phyloP scores from a whole-genome alignment of 2,888 invertebrate genomes.

The Zaprionus obscuricornis region DNA sequence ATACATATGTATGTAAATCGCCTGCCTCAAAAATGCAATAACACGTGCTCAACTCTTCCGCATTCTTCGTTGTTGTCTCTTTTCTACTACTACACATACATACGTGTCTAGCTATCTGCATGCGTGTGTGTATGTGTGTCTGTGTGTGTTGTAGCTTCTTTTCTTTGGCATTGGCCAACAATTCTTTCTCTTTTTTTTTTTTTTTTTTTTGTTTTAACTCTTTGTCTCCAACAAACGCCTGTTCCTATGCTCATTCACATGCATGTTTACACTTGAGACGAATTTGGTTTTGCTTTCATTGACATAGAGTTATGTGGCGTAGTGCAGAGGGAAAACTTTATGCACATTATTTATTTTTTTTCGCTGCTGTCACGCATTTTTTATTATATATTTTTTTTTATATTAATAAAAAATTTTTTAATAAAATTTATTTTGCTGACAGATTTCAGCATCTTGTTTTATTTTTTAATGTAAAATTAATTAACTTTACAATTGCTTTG shows the following conservation, averaged over 20 bases:
- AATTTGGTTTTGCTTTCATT: constrained; percentile 29
- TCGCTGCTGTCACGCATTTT: too few relatives aligned
- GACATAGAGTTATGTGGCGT: constrained; percentile 29
- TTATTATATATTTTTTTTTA: too few relatives aligned
- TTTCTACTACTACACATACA: background rate
- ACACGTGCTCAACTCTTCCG: constrained; percentile 46
- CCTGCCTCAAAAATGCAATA: constrained; percentile 55
- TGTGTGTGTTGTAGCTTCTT: constrained; percentile 9
- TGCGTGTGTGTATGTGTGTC: background rate
- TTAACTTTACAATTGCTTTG: too few relatives aligned
- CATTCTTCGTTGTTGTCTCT: too few relatives aligned
- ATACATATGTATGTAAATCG: constrained; percentile 38
- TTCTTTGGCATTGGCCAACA: constrained; percentile 33
- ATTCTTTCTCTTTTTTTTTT: constrained; percentile 22
- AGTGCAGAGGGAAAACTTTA: constrained; percentile 7
- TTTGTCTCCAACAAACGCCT: too few relatives aligned
- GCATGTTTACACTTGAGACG: constrained; percentile 60
- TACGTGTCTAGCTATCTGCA: background rate
- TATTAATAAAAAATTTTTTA: too few relatives aligned
- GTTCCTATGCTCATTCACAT: constrained; percentile 40
- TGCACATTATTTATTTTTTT: too few relatives aligned
- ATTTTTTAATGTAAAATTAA: too few relatives aligned
- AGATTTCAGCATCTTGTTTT: too few relatives aligned
- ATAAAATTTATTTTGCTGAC: too few relatives aligned
- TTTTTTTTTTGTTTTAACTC: constrained; percentile 16